A percentile compares a stretch with the other conserved stretches of the same genome.
Conservation (phyloP, 2,113 vertebrate species). For the Podilymbus podiceps region DNA sequence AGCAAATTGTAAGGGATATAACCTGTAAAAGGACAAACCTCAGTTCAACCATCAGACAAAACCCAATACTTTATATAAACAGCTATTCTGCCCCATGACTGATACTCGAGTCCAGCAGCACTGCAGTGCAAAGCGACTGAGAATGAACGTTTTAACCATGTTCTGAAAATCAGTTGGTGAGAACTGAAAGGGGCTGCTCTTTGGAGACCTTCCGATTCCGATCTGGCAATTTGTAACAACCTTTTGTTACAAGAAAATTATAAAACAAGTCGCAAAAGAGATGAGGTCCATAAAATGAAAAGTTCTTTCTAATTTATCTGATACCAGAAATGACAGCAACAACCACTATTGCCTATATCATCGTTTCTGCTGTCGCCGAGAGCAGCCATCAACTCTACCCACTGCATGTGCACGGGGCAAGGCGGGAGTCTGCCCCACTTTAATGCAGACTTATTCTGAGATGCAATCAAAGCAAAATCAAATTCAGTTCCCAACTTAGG, state of each 20-base stretch:
- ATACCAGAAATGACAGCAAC: fast-evolving
- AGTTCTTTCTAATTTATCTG: not conserved
- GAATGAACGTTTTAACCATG: fast-evolving
- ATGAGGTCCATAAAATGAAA: not conserved
- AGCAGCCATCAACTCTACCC: not conserved
- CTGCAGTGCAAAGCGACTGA: not conserved
- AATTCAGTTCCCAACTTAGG: not conserved
- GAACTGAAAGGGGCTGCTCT: not conserved
- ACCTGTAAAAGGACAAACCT: not conserved
- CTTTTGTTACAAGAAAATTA: not conserved
- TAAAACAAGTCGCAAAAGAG: not conserved
- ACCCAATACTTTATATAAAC: fast-evolving
- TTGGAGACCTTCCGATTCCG: not conserved
- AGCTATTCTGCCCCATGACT: fast-evolving
- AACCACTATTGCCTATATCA: fast-evolving
- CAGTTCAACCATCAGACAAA: not conserved
- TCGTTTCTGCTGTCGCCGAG: not conserved
- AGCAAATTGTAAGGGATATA: not conserved
- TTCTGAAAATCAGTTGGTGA: not conserved
- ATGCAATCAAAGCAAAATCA: not conserved
- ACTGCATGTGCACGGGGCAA: fast-evolving
- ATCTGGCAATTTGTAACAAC: too few species aligned
- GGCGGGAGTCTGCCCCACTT: fast-evolving
- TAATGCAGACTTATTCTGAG: fast-evolving
- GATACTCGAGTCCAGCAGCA: not conserved